Conservation (phyloP, 2,797 vertebrate genomes). For the Bradypodion pumilum region DNA sequence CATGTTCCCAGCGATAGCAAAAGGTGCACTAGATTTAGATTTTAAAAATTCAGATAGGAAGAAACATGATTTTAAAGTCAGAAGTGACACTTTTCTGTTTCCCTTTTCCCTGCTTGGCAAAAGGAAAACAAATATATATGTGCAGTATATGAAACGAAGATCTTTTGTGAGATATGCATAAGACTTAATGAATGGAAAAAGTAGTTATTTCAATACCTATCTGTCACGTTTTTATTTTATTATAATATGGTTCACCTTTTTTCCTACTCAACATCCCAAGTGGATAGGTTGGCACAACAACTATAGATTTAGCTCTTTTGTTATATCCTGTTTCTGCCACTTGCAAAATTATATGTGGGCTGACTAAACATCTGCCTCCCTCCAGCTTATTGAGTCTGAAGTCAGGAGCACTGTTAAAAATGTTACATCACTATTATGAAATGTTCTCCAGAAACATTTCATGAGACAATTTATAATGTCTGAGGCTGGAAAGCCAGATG, state of each 20-base stretch:
- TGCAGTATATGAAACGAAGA: too few species aligned
- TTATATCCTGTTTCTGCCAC: conserved; percentile 8
- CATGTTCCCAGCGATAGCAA: not conserved
- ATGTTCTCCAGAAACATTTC: conserved; percentile 28
- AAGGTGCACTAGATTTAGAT: not conserved
- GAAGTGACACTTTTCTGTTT: not conserved
- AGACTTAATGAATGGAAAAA: conserved; percentile 3
- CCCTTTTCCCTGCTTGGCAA: not conserved
- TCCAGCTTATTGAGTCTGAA: conserved; percentile 25
- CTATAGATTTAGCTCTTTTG: conserved; percentile 8
- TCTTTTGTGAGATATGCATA: not conserved
- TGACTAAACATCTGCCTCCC: conserved; percentile 7
- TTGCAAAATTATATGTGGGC: conserved; percentile 21
- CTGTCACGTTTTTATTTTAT: not conserved
- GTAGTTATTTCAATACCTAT: not conserved
- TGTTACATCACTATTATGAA: conserved; percentile 35
- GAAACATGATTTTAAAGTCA: conserved; percentile 25
- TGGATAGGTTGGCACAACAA: not conserved
- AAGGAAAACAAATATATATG: not conserved
- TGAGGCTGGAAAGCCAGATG: conserved; percentile 44
- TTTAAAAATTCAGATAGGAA: not conserved
- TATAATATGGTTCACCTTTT: conserved; percentile 10
- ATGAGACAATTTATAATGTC: conserved; percentile 39
- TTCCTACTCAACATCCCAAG: not conserved
- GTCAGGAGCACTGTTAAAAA: conserved; percentile 2